These are phyloP conservation scores for Drosophila greeni DNA, from an alignment of 2,888 invertebrate genomes.

Conservation along the genomic window DNA sequence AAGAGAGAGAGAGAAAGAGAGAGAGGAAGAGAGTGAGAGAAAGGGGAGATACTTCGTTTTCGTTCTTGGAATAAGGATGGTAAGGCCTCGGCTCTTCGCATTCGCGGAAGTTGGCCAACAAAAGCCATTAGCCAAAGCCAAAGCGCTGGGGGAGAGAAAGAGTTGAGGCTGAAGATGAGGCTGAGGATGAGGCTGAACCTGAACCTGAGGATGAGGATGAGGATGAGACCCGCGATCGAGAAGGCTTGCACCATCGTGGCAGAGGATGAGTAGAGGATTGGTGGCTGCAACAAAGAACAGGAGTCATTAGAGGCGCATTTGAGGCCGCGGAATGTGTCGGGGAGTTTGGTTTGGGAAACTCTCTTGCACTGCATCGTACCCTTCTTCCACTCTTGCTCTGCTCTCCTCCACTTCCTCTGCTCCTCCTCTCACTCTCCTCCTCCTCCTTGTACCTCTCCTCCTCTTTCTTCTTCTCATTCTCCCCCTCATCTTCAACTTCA, in stretches of 20 bases:
- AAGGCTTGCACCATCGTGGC: constrained; percentile 1
- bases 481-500: constrained; percentile 21
- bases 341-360: constrained; percentile 14
- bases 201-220: constrained; percentile 5
- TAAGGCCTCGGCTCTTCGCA: constrained; percentile 31
- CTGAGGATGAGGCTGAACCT: neutral
- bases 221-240: constrained; percentile 8
- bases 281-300: constrained; percentile 67
- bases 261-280: constrained; percentile 28
- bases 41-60: constrained; percentile 9
- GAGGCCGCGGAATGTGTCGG: constrained; percentile 63
- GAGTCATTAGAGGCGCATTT: constrained; percentile 73
- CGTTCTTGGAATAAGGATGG: constrained; percentile 32
- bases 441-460: neutral
- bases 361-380: constrained; percentile 1
- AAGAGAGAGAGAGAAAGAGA: too few relatives aligned
- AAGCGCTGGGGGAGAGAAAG: constrained; percentile 13
- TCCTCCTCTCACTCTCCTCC: neutral
- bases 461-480: neutral
- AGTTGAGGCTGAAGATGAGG: neutral
- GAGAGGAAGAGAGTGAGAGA: neutral
- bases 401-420: neutral
- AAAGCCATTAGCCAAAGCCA: constrained; percentile 46
- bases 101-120: constrained; percentile 59
- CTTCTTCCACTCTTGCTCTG: neutral